Evolutionary conservation across 2,113 vertebrate species (phyloP).

Genomic region (Eptesicus fuscus): DNA sequence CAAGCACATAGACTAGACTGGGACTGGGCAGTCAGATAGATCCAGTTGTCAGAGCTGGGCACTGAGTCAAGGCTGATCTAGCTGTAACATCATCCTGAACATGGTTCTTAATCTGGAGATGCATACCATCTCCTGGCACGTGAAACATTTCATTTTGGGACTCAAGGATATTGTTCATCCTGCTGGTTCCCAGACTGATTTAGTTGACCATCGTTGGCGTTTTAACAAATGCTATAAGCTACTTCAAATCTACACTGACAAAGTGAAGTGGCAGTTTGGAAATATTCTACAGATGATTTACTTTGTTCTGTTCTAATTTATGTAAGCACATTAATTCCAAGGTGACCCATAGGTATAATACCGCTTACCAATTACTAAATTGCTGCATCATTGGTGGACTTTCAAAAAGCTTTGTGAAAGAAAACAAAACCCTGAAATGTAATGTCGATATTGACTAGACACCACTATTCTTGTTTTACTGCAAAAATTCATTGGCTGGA

Average conservation of each 20-base stretch:
- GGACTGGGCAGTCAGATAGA: not conserved
- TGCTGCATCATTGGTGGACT: conserved; percentile 4
- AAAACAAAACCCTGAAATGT: conserved; percentile 12
- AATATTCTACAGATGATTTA: not conserved
- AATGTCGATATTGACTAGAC: not conserved
- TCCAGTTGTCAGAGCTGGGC: accelerated
- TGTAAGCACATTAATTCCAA: not conserved
- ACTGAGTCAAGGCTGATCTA: not conserved
- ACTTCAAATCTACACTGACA: not conserved
- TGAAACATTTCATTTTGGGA: not conserved
- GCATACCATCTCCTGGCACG: not conserved
- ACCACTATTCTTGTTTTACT: conserved; percentile 38
- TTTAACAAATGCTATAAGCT: not conserved
- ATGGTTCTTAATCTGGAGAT: not conserved
- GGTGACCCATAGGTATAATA: not conserved
- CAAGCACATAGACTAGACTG: not conserved
- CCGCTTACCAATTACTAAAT: not conserved
- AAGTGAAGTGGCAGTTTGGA: not conserved
- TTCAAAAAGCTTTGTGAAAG: conserved; percentile 8
- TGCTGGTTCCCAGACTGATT: not conserved
- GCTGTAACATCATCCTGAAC: not conserved
- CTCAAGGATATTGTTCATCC: not conserved
- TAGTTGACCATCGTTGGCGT: not conserved
- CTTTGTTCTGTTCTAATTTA: conserved; percentile 25
- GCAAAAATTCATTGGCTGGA: not conserved